Evolutionary conservation across 2,113 vertebrate genomes (phyloP).

Genomic region (Coreoperca whiteheadi): DNA sequence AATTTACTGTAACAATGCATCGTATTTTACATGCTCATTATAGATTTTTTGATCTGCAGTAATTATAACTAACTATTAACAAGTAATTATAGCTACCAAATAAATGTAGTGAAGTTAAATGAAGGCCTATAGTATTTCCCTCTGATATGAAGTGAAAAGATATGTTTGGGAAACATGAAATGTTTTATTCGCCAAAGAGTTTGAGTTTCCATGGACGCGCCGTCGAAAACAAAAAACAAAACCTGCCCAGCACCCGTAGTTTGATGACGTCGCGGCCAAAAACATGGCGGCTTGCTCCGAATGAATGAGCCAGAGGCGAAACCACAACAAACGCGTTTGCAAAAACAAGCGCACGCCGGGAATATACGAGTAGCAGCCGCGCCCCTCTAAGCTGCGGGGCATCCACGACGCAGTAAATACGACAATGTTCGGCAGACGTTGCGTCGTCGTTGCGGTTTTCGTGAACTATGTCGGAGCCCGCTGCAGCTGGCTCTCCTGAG

Average conservation of each 20-base stretch:
- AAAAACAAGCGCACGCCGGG: neutral
- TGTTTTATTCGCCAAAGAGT: neutral
- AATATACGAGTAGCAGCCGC: neutral
- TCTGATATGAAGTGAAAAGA: neutral
- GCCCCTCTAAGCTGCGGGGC: neutral
- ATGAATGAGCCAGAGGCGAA: neutral
- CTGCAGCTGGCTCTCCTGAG: neutral
- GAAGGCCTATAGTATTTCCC: neutral
- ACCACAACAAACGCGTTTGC: slow-evolving; percentile 1
- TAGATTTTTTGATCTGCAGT: neutral
- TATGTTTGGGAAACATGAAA: no score
- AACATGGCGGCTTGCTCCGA: slow-evolving; percentile 63
- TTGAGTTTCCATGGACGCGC: no score
- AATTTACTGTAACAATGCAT: neutral
- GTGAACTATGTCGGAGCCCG: slow-evolving; percentile 59
- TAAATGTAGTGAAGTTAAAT: neutral
- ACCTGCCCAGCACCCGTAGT: slow-evolving; percentile 60
- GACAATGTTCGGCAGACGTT: slow-evolving; percentile 11
- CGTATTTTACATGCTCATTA: neutral
- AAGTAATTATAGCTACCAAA: neutral
- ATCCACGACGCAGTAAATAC: no score
- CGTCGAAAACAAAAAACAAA: neutral
- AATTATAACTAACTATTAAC: neutral
- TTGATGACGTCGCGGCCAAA: slow-evolving; percentile 56
- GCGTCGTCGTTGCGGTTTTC: neutral